A percentile compares a stretch with the other conserved stretches of the same genome.
Evolutionary conservation across 2,888 invertebrate genomes (phyloP).

Genomic region (Cheilosia soror): DNA sequence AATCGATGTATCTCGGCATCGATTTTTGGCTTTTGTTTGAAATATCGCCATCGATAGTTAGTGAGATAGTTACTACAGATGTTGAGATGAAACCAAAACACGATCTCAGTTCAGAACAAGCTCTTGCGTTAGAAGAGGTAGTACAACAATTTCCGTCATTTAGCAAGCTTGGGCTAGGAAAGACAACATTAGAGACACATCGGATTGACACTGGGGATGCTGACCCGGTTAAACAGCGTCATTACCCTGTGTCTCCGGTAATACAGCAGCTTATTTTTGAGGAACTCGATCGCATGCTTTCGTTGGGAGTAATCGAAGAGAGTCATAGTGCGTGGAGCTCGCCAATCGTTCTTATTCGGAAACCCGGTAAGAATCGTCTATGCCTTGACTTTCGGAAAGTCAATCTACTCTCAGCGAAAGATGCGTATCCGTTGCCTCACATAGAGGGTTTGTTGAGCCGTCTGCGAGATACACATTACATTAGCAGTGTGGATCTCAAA

Average conservation of each 20-base stretch:
- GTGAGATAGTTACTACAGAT: not conserved
- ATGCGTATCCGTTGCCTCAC: not conserved
- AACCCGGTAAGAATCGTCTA: slow-evolving; percentile 72
- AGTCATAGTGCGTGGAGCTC: slow-evolving; percentile 77
- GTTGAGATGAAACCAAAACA: not conserved
- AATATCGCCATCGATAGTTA: slow-evolving; percentile 29
- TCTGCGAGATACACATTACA: no score
- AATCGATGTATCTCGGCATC: slow-evolving; percentile 48
- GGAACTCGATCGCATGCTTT: slow-evolving; percentile 79
- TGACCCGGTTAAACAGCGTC: slow-evolving; percentile 61
- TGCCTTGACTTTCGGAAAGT: slow-evolving; percentile 78
- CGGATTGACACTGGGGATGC: slow-evolving; percentile 58
- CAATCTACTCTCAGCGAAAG: slow-evolving; percentile 76
- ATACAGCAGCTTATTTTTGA: slow-evolving; percentile 56
- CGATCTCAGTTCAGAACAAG: not conserved
- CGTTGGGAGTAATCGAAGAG: slow-evolving; percentile 77
- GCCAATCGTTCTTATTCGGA: slow-evolving; percentile 67
- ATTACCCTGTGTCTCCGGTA: slow-evolving; percentile 13
- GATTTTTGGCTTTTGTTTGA: slow-evolving; percentile 57
- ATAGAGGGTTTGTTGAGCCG: no score
- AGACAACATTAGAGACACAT: slow-evolving; percentile 52
- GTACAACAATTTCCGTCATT: not conserved
- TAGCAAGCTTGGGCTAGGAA: slow-evolving; percentile 35
- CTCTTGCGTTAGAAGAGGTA: not conserved
- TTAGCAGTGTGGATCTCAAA: no score